Percentiles rank a stretch among this genome's conserved stretches.
These are phyloP conservation scores for Limanda limanda DNA, from an alignment of 2,113 vertebrate genomes.

Conservation along the genomic window DNA sequence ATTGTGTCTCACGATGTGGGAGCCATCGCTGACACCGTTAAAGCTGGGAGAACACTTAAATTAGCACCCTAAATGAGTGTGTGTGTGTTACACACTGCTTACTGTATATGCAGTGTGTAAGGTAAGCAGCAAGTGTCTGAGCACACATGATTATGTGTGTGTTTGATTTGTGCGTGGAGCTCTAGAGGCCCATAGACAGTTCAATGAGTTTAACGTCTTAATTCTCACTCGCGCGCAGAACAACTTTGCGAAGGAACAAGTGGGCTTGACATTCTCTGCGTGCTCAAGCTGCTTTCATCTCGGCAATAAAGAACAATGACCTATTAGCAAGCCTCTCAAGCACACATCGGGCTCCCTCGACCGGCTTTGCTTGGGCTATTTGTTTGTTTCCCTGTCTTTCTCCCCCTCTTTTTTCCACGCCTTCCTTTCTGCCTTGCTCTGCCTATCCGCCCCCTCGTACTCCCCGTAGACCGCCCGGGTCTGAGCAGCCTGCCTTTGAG, in stretches of 20 bases:
- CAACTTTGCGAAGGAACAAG: constrained; percentile 8
- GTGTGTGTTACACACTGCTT: neutral
- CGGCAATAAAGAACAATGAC: constrained; percentile 61
- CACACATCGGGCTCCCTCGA: constrained; percentile 30
- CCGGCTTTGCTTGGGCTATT: constrained; percentile 53
- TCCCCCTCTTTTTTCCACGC: constrained; percentile 12
- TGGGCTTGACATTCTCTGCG: constrained; percentile 50
- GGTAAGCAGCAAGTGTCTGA: constrained; percentile 12
- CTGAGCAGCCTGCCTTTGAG: constrained; percentile 58
- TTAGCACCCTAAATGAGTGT: constrained; percentile 59
- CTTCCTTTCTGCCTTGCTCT: constrained; percentile 27
- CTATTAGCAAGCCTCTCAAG: constrained; percentile 61
- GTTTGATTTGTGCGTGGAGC: neutral
- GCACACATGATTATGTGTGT: constrained; percentile 4
- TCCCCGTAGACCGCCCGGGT: constrained; percentile 43
- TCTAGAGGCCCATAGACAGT: neutral
- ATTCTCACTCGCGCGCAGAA: neutral
- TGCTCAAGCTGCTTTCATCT: constrained; percentile 60
- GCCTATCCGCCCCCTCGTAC: constrained; percentile 12
- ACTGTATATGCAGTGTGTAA: neutral
- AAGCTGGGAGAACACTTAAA: constrained; percentile 76
- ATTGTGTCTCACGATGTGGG: constrained; percentile 76
- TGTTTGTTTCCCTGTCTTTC: constrained; percentile 30
- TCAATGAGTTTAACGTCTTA: constrained; percentile 17
- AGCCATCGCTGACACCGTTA: constrained; percentile 78